phyloP scores from a whole-genome alignment of 1,140 invertebrate species.

The Pseudomyrmex cubaensis region DNA sequence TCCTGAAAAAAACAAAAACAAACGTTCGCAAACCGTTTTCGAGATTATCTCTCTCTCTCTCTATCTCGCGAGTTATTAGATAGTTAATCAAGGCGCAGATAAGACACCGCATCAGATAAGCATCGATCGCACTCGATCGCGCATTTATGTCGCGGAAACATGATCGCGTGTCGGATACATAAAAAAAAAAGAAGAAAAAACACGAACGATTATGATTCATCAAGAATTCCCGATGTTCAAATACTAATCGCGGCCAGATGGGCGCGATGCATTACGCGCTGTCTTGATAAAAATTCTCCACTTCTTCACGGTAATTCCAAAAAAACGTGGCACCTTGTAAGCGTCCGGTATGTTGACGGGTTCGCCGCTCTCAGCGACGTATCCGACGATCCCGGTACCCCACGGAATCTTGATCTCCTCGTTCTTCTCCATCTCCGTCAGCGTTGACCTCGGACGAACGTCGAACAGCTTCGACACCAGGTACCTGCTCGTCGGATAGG shows the following conservation, averaged over 20 bases:
- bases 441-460: constrained; percentile 94
- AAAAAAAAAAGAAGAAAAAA: no score
- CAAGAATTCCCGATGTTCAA: neutral
- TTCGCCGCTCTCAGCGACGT: constrained; percentile 96
- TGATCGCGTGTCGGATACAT: neutral
- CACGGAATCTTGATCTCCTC: constrained; percentile 96
- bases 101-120: constrained; percentile 30
- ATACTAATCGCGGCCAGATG: neutral
- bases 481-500: constrained; percentile 85
- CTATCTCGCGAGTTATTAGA: neutral
- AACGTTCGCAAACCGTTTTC: neutral
- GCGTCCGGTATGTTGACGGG: constrained; percentile 98
- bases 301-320: neutral
- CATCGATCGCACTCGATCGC: no score
- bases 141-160: neutral
- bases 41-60: neutral
- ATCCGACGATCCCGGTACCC: constrained; percentile 96
- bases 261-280: neutral
- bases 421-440: constrained; percentile 95
- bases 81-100: constrained; percentile 5
- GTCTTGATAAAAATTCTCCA: constrained; percentile 3
- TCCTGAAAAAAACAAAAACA: constrained; percentile 87
- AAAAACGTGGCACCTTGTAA: constrained; percentile 90
- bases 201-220: constrained; percentile 39
- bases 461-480: constrained; percentile 97